Evolutionary conservation across 1,140 invertebrate genomes (phyloP).

Genomic region (Odontomachus brunneus): DNA sequence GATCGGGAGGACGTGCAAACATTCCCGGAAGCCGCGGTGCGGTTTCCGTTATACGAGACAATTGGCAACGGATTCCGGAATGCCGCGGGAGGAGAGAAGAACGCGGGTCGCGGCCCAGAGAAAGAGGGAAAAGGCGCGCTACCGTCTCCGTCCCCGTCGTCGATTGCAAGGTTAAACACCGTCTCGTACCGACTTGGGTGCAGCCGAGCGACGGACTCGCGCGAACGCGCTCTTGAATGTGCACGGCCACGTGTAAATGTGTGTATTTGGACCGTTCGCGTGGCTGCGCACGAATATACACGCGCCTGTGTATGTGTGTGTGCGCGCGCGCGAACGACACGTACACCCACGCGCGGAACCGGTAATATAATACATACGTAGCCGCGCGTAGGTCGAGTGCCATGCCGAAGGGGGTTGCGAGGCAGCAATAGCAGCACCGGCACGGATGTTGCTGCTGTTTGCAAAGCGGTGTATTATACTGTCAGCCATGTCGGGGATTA

Average conservation of each 20-base stretch:
- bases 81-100: not conserved
- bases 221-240: constrained; percentile 24
- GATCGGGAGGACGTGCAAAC: constrained; percentile 18
- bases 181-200: constrained; percentile 18
- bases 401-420: constrained; percentile 63
- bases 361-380: constrained; percentile 60
- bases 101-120: no score
- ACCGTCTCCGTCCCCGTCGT: not conserved
- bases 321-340: constrained; percentile 30
- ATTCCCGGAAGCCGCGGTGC: not conserved
- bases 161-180: constrained; percentile 55
- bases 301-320: not conserved
- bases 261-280: not conserved
- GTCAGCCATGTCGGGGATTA: constrained; percentile 84
- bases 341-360: constrained; percentile 58
- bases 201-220: constrained; percentile 31
- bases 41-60: constrained; percentile 32
- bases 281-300: no score
- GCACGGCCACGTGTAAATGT: constrained; percentile 25
- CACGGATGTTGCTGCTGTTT: constrained; percentile 80
- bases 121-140: constrained; percentile 13
- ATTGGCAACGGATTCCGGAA: constrained; percentile 23
- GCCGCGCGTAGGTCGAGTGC: constrained; percentile 58
- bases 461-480: constrained; percentile 84
- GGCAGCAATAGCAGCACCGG: constrained; percentile 63